Evolutionary conservation across 2,113 vertebrate species (phyloP), one percentile per base, ranked within the genome.

Genomic region (Tetrax tetrax): DNA sequence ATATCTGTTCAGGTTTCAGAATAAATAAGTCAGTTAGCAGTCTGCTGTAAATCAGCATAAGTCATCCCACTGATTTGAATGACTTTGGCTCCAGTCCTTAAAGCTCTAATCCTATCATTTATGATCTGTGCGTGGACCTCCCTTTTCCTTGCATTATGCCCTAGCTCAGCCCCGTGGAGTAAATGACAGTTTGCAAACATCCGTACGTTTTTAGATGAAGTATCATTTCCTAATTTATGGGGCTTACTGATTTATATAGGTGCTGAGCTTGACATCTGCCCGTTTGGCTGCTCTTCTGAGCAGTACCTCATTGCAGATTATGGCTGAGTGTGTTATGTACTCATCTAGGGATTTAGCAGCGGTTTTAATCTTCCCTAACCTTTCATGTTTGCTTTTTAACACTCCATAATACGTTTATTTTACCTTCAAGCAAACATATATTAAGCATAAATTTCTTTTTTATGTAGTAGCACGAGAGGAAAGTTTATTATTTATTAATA

Each of bases 341-440:
- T 47, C 16, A 50, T 53, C 41, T 72, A 76, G 53, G 70, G 51
- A 83, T 93, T 86, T 69, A 63, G 19, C 15, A 54, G 23, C 38
- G 10, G 6, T 31, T 92, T 91, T 82, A 87, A 85, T 35, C 29
- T 60, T 75, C 27, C 50, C 12, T 59, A 63, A 53, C 14, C 33
- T 75, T 82, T 77, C 28, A 29, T 38, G 10, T 59, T 87, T 95
- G 35, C n/a, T 91, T 92, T 91, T 81, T 84, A 95, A 71, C 20
- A 60, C 27, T 43, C 37, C 24, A 43, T 82, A 27, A 79, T 79
- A 84, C 3, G 5, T 91, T 84, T 78, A 53, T 84, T 72, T 94
- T 82, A 76, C 57, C 53, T 82, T 37, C 4, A 2, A 96, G 38
- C 45, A 76, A 92, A 85, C 17, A 66, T 45, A 91, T 23, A 4